Evolutionary conservation across 1,140 invertebrate genomes (phyloP).

Genomic region (Cryptotermes secundus): DNA sequence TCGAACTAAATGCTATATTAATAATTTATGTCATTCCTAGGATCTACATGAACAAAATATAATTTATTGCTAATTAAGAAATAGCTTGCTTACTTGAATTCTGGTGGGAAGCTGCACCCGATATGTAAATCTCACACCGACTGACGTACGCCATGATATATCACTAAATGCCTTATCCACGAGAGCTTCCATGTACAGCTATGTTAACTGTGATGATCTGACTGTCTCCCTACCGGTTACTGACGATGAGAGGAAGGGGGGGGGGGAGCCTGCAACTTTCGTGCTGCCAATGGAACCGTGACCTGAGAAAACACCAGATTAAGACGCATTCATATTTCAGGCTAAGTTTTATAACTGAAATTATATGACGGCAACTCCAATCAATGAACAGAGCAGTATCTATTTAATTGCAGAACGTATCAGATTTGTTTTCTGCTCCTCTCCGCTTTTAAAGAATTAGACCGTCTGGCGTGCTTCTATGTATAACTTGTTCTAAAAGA

Average conservation of each 20-base stretch:
- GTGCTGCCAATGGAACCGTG: background rate
- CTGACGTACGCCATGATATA: constrained; percentile 24
- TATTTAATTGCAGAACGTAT: no score
- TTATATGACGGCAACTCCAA: no score
- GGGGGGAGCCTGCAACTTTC: background rate
- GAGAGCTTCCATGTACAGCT: background rate
- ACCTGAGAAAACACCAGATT: background rate
- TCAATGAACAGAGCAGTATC: no score
- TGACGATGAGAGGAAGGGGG: background rate
- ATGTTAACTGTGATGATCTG: background rate
- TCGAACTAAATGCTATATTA: no score
- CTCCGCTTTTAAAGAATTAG: no score
- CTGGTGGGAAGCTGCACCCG: background rate
- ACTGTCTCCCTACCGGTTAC: background rate
- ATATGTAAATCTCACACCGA: constrained; percentile 24
- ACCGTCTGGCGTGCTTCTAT: no score
- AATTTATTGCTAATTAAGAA: no score
- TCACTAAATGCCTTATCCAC: background rate
- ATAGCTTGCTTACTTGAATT: background rate
- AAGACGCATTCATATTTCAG: background rate
- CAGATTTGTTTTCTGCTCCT: no score
- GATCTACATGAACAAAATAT: no score
- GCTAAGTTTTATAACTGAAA: background rate
- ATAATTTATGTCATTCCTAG: no score
- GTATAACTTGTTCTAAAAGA: no score